phyloP scores from a whole-genome alignment of 2,113 vertebrate genomes.

The Petaurus breviceps region DNA sequence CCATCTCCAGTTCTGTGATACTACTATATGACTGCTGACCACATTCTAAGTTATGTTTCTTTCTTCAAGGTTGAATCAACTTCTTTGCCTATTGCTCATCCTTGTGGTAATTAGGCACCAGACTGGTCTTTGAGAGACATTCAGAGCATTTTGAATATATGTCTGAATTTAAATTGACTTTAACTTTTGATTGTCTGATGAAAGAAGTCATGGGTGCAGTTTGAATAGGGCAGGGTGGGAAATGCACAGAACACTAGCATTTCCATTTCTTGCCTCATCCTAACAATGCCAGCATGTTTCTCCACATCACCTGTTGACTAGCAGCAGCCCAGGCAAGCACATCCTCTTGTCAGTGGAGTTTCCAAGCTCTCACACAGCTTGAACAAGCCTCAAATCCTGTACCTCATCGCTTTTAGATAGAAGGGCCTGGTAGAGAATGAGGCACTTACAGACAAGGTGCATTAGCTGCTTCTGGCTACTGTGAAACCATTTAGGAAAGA shows the following conservation, averaged over 20 bases:
- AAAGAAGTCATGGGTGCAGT: background rate
- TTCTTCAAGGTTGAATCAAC: background rate
- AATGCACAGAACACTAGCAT: background rate
- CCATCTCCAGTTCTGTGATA: background rate
- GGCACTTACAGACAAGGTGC: background rate
- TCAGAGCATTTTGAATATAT: background rate
- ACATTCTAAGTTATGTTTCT: background rate
- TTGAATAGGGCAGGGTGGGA: background rate
- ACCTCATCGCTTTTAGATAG: background rate
- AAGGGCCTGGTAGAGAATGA: background rate
- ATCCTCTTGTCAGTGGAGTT: background rate
- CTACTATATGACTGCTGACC: background rate
- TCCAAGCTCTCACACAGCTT: background rate
- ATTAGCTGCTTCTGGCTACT: background rate
- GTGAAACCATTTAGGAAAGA: background rate
- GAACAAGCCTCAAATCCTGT: background rate
- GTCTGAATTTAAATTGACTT: background rate
- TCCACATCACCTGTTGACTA: background rate
- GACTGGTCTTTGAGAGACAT: background rate
- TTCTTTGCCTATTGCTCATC: background rate
- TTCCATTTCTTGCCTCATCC: background rate
- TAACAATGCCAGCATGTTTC: background rate
- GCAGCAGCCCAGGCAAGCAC: background rate
- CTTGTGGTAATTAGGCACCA: background rate
- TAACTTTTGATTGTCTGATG: background rate